Evolutionary conservation across 2,888 invertebrate genomes (phyloP), one percentile per base, ranked within the genome.

Genomic region (Cantharis flavilabris): DNA sequence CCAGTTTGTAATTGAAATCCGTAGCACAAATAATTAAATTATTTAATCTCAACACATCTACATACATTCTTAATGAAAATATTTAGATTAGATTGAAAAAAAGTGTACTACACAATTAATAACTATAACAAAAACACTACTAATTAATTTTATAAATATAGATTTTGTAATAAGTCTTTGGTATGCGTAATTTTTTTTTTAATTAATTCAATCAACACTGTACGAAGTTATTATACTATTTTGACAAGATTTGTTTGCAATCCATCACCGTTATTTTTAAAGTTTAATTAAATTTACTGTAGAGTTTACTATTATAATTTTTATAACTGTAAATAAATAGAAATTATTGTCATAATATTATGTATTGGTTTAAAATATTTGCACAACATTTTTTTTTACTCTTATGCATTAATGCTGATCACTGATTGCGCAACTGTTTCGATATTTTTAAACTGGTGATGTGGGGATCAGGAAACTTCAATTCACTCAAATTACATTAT

Each of bases 1-100:
- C 65, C 26, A 23, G 65, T 67, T 67, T 67, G 65, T 18, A 67
- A 67, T 67, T 67, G 65, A 67, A 67, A 67, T 67, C 65, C 65
- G 23, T n/a, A 23, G 65, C 65, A 20, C 26, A 23, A 23, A 67
- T 67, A 67, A 67, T 67, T 26, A 67, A 67, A 67, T 67, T 67
- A 26, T 67, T 26, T 67, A 67, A 67, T 67, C 65, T 67, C n/a
- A 49, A 49, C 49, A 49, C 49, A 49, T 49, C 49, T 49, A 49
- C 49, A 49, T 49, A 49, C 49, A 49, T 49, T n/a, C n/a, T 49
- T n/a, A n/a, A 49, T 49, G 49, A 49, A 49, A 49, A 49, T 49
- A 49, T 49, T 49, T 49, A 49, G 49, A 49, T 49, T 49, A 49
- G 7, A 49, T 49, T 49, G n/a, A 49, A 49, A 49, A 49, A 49